These are phyloP conservation scores for Tringa solitaria DNA, from an alignment of 2,113 vertebrate species.

Conservation along the genomic window DNA sequence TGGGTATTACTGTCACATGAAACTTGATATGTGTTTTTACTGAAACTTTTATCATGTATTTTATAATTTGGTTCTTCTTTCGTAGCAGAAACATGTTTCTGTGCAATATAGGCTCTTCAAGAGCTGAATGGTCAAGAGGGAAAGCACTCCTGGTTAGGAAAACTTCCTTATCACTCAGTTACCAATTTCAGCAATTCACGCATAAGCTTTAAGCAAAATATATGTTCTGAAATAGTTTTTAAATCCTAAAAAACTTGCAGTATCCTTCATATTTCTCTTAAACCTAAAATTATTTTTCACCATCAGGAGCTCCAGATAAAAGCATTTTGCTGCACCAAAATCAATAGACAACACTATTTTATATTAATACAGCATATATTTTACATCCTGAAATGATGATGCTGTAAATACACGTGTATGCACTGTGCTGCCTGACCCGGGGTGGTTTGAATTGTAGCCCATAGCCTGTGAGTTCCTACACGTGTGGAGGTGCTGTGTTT, in stretches of 20 bases:
- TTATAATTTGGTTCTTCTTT: not conserved
- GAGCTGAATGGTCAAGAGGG: not conserved
- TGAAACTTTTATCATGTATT: not conserved
- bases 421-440: accelerated
- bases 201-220: not conserved
- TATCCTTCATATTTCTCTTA: not conserved
- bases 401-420: accelerated
- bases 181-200: not conserved
- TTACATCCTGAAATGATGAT: not conserved
- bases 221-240: not conserved
- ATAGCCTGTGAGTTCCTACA: not conserved
- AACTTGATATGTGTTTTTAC: not conserved
- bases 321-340: not conserved
- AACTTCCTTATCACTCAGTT: not conserved
- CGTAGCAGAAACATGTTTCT: not conserved
- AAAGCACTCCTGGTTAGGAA: not conserved
- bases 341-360: not conserved
- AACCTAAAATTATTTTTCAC: not conserved
- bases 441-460: not conserved
- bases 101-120: not conserved
- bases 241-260: not conserved
- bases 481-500: not conserved
- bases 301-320: not conserved
- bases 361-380: not conserved
- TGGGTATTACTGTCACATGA: not conserved